phyloP scores from a whole-genome alignment of 2,888 invertebrate species.

The Empis stercorea region DNA sequence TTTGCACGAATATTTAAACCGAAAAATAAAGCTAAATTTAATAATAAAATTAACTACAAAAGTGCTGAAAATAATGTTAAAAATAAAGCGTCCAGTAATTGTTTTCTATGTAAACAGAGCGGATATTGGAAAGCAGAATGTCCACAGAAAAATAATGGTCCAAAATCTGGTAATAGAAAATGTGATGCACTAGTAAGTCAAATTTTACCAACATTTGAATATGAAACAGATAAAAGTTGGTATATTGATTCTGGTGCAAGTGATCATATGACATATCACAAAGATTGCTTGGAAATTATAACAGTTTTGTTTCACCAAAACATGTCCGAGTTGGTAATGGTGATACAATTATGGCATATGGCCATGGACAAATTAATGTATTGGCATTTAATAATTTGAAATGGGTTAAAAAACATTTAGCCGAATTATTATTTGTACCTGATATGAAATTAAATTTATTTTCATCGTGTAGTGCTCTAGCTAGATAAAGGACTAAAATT shows the following conservation, averaged over 20 bases:
- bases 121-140: slow-evolving; percentile 12
- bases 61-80: background rate
- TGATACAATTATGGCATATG: slow-evolving; percentile 10
- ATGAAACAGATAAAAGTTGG: background rate
- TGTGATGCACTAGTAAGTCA: no score
- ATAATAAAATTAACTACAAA: background rate
- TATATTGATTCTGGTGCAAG: background rate
- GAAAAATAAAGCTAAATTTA: background rate
- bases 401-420: slow-evolving; percentile 13
- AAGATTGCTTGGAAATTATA: background rate
- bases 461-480: slow-evolving; percentile 12
- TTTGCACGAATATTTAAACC: background rate
- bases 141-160: background rate
- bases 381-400: slow-evolving; percentile 12
- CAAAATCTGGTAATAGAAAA: no score
- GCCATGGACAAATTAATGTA: slow-evolving; percentile 13
- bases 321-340: slow-evolving; percentile 9
- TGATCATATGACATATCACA: background rate
- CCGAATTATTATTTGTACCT: slow-evolving; percentile 14
- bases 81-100: slow-evolving; percentile 6
- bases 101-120: slow-evolving; percentile 13
- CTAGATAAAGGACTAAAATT: slow-evolving; percentile 11
- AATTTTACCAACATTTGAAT: background rate
- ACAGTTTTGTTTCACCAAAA: background rate
- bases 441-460: slow-evolving; percentile 14